Evolutionary conservation across 2,113 vertebrate genomes (phyloP).

Genomic region (Phasianus colchicus): DNA sequence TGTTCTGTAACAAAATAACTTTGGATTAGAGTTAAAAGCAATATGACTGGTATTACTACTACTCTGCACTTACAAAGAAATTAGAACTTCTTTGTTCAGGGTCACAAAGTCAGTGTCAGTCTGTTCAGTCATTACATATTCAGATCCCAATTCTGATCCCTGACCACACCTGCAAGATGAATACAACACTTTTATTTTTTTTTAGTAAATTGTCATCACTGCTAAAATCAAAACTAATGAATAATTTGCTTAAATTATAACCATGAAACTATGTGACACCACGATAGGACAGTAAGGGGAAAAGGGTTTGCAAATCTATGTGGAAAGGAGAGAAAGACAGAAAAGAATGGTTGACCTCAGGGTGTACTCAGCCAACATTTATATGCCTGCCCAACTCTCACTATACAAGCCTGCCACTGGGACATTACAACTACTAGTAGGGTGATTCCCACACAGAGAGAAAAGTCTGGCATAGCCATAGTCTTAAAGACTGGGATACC

Average conservation of each 20-base stretch:
- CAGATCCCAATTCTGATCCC: not conserved
- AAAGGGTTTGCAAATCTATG: not conserved
- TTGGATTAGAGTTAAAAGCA: not conserved
- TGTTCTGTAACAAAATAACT: not conserved
- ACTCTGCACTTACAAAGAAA: not conserved
- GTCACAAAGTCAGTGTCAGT: not conserved
- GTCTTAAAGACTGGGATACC: not conserved
- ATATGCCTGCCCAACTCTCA: not conserved
- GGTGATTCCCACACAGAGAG: not conserved
- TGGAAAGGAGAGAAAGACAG: not conserved
- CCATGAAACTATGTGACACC: not conserved
- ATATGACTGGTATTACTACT: not conserved
- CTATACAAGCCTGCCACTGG: not conserved
- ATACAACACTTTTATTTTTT: accelerated
- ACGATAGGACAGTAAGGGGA: not conserved
- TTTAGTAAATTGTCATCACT: not conserved
- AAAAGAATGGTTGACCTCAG: not conserved
- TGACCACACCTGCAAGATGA: not conserved
- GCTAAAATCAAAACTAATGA: not conserved
- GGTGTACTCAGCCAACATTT: not conserved
- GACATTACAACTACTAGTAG: not conserved
- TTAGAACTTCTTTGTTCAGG: not conserved
- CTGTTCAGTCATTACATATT: not conserved
- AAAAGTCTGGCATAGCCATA: no score
- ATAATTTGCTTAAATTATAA: not conserved